Evolutionary conservation across 2,888 invertebrate genomes (phyloP).

Genomic region (Lysandra bellargus): DNA sequence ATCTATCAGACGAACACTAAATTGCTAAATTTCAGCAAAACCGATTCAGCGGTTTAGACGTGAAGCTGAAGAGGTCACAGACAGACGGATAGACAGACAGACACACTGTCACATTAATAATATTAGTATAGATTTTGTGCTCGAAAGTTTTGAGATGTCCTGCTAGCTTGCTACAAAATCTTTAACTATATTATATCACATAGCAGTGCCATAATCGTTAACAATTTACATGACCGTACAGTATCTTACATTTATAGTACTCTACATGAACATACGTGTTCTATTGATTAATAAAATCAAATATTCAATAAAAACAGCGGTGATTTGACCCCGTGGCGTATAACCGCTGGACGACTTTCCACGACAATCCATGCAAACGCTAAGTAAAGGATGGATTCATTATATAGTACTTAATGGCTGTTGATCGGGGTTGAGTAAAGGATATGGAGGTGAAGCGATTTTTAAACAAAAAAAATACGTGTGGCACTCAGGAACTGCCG

Average conservation of each 20-base stretch:
- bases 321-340: slow-evolving; percentile 6
- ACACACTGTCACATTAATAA: too few species aligned
- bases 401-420: slow-evolving; percentile 15
- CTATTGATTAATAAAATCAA: background rate
- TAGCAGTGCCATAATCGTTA: background rate
- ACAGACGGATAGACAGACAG: too few species aligned
- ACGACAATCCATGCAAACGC: slow-evolving; percentile 22
- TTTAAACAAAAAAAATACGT: background rate
- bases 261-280: background rate
- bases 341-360: slow-evolving; percentile 14
- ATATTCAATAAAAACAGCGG: slow-evolving; percentile 16
- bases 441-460: background rate
- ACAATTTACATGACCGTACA: background rate
- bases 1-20: too few species aligned
- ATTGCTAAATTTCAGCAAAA: too few species aligned
- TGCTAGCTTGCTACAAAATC: too few species aligned
- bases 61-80: too few species aligned
- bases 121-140: too few species aligned
- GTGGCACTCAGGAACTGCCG: background rate
- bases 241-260: too few species aligned
- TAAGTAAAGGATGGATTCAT: slow-evolving; percentile 27
- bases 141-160: too few species aligned
- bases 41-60: too few species aligned
- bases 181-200: too few species aligned
- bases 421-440: background rate